Base-by-base conservation (phyloP, 37 sponge, comb jelly and placozoan genomes). In the Ephydatia muelleri region DNA sequence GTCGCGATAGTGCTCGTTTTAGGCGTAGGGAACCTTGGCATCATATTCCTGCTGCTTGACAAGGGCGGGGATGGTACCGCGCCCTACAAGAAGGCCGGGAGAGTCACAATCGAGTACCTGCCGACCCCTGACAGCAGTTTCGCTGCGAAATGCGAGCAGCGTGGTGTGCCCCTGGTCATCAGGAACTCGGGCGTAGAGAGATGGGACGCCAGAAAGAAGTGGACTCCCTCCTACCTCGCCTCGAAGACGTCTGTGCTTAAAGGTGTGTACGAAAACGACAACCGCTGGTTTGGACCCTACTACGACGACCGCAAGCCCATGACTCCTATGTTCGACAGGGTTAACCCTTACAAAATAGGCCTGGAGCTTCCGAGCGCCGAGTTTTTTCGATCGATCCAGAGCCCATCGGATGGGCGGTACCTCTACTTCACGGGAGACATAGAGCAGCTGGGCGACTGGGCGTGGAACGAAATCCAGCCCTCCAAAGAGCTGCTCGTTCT, bases 241-340 rank as follows among this genome's bases (percentile, higher is more conserved):
- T 65, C 72, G 9, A 88, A 83, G 77, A 36, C 91, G 23, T 49
- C 37, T 2, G 65, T 26, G 5, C 70, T 96, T 1, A 49, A 25
- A 21, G 90, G 95, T 28, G 79, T 97, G 4, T 97, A 97, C 73
- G 82, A 84, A 23, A 97, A 97, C 73, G 73, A 82, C 71, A 94
- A 94, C 70, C 80, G 86, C 9, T 97, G 97, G 97, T 97, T 97
- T 85, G 97, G 97, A 1, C 97, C 97, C 12, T 94, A 97, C 70
- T 97, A 92, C 79, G 97, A 97, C 48, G 37, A 28, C 2, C 78
- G 68, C 0, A 97, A 94, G 73, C 94, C 94, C 2, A 74, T 97
- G n/a, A 19, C 80, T 0, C 23, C 68, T 25, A 71, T 73, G 43
- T 78, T 84, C n/a, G 39, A 36, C 23, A 49, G 92, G 31, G 21